Percentiles rank a stretch among this genome's conserved stretches.
These are phyloP conservation scores for Dryobotodes eremita DNA, from an alignment of 2,888 invertebrate genomes.

Conservation along the genomic window DNA sequence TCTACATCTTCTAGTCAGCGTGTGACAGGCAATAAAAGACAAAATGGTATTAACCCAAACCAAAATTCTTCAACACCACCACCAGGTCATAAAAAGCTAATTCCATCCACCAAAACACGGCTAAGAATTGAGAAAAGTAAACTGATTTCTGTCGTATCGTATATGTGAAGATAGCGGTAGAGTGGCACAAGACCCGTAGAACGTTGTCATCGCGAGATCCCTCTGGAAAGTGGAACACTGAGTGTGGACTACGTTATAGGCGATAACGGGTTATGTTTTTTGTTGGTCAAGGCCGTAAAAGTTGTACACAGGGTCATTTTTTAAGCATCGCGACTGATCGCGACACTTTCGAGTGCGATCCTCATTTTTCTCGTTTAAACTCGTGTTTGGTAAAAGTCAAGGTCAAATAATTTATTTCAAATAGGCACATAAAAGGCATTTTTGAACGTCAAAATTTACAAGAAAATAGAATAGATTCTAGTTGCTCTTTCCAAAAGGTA, in stretches of 20 bases:
- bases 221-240: constrained; percentile 70
- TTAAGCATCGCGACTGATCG: too few relatives aligned
- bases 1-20: neutral
- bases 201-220: constrained; percentile 72
- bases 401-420: too few relatives aligned
- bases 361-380: too few relatives aligned
- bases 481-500: too few relatives aligned
- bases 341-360: too few relatives aligned
- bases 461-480: too few relatives aligned
- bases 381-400: too few relatives aligned
- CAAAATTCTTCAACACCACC: neutral
- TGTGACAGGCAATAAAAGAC: too few relatives aligned
- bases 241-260: constrained; percentile 26
- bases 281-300: neutral
- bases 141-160: constrained; percentile 67
- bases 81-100: constrained; percentile 48
- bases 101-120: constrained; percentile 47
- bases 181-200: constrained; percentile 68
- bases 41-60: neutral
- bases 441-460: too few relatives aligned
- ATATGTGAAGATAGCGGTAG: constrained; percentile 60
- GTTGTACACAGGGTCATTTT: too few relatives aligned
- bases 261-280: constrained; percentile 4
- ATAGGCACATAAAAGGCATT: too few relatives aligned
- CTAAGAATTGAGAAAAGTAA: constrained; percentile 59